phyloP scores from a whole-genome alignment of 2,797 vertebrate genomes.

The Lacerta viridis region DNA sequence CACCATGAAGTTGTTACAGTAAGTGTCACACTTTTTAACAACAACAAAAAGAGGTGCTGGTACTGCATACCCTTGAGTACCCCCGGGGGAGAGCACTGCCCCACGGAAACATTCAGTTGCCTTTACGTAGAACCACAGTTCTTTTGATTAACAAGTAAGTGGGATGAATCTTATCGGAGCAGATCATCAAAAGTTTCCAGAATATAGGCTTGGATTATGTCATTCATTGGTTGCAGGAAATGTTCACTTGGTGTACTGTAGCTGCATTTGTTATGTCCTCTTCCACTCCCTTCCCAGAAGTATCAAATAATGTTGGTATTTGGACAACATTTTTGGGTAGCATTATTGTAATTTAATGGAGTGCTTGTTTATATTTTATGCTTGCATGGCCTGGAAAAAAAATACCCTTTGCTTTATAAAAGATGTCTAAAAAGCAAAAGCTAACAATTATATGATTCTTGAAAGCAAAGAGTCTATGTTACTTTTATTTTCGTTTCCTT shows the following conservation, averaged over 20 bases:
- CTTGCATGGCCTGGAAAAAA: conserved; percentile 49
- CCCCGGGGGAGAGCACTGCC: too few species aligned
- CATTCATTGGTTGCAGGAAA: neutral
- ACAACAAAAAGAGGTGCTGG: too few species aligned
- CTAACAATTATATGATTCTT: conserved; percentile 49
- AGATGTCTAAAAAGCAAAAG: conserved; percentile 43
- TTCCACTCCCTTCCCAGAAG: neutral
- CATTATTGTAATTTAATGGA: conserved; percentile 43
- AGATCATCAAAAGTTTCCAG: neutral
- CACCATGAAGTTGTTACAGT: too few species aligned
- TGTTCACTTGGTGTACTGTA: neutral
- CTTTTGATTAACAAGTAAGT: neutral
- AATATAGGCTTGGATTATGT: neutral
- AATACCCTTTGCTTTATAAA: conserved; percentile 26
- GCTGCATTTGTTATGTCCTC: neutral
- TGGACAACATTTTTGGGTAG: conserved; percentile 53
- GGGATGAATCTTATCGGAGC: neutral
- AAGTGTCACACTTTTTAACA: too few species aligned
- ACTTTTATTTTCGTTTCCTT: conserved; percentile 40
- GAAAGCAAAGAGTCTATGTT: neutral
- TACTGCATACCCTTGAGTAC: too few species aligned
- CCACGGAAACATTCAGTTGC: too few species aligned
- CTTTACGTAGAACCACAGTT: too few species aligned
- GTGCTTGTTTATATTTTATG: conserved; percentile 30
- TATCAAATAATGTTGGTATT: conserved; percentile 18